These are phyloP conservation scores for Muscicapa adusta DNA, from an alignment of 2,113 vertebrate genomes.

Conservation along the genomic window DNA sequence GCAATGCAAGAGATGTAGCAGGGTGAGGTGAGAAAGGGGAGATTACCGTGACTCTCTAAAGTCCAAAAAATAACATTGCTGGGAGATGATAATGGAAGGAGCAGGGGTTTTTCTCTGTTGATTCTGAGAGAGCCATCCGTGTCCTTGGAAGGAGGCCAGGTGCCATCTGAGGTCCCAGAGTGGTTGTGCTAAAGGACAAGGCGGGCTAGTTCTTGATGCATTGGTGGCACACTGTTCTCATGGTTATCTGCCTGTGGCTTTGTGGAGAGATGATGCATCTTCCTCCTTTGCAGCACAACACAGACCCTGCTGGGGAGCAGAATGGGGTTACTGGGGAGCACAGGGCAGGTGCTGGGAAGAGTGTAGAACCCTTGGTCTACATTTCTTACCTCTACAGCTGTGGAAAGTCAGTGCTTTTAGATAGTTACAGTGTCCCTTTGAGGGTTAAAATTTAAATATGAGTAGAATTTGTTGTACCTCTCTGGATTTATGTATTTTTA, in stretches of 20 bases:
- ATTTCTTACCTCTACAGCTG: neutral
- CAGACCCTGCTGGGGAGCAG: neutral
- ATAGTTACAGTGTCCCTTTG: neutral
- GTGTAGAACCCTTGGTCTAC: neutral
- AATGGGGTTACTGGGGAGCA: neutral
- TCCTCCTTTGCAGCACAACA: neutral
- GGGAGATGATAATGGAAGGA: neutral
- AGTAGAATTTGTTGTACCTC: neutral
- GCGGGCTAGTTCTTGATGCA: fast-evolving
- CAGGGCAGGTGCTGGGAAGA: too few species aligned
- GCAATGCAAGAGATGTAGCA: neutral
- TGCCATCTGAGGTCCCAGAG: neutral
- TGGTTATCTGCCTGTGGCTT: neutral
- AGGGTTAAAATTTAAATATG: neutral
- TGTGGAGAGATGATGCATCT: neutral
- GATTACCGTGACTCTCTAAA: neutral
- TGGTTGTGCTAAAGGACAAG: neutral
- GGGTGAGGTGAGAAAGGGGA: neutral
- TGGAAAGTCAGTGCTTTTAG: neutral
- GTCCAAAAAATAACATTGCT: neutral
- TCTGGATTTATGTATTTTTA: neutral
- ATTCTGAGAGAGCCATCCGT: neutral
- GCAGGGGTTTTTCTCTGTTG: neutral
- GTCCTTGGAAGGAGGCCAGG: neutral
- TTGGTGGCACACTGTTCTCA: neutral